Evolutionary conservation across 2,113 vertebrate genomes (phyloP).

Genomic region (Macroglossus sobrinus): DNA sequence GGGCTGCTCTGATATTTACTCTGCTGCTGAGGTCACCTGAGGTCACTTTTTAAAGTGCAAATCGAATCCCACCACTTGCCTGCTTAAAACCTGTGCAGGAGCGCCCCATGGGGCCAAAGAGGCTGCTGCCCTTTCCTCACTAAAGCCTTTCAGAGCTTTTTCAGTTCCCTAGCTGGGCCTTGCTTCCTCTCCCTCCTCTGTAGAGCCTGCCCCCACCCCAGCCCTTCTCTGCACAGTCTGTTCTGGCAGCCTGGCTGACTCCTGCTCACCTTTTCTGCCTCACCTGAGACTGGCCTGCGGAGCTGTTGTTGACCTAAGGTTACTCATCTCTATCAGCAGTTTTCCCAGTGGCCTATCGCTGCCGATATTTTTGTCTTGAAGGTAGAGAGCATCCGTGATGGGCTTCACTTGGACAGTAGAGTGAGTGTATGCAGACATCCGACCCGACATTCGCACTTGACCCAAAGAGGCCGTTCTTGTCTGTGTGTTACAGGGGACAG

Average conservation of each 20-base stretch:
- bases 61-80: rapidly evolving
- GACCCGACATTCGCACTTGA: neutral
- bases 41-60: neutral
- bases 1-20: neutral
- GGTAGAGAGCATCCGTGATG: neutral
- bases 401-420: neutral
- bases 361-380: constrained; percentile 29
- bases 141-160: neutral
- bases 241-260: neutral
- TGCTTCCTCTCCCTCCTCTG: neutral
- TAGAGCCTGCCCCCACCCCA: rapidly evolving
- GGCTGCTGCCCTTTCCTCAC: neutral
- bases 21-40: neutral
- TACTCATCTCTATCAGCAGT: neutral
- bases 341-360: neutral
- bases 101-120: neutral
- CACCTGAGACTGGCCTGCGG: neutral
- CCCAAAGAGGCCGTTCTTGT: neutral
- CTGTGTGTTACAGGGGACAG: neutral
- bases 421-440: neutral
- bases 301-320: neutral
- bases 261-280: neutral
- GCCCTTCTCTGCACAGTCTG: too few species aligned
- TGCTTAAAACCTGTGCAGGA: neutral
- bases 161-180: neutral